phyloP scores from a whole-genome alignment of 2,113 vertebrate genomes.

The Mionectes macconnelli region DNA sequence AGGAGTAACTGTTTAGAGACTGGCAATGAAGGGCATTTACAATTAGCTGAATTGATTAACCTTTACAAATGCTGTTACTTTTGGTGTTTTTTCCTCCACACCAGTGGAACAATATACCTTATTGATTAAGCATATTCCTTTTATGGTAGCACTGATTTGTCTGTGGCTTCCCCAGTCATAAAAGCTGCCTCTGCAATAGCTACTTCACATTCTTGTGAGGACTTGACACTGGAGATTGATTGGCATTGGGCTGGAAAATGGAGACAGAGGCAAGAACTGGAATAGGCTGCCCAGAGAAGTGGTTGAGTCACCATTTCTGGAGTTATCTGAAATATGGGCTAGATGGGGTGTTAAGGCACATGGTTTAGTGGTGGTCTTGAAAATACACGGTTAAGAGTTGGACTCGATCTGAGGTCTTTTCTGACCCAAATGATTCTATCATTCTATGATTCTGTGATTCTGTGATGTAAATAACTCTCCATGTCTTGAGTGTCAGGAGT shows the following conservation, averaged over 20 bases:
- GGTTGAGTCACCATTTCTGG: too few relatives aligned
- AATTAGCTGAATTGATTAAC: constrained; percentile 82
- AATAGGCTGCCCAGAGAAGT: not conserved
- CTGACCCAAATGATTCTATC: not conserved
- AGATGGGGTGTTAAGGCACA: not conserved
- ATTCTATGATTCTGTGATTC: not conserved
- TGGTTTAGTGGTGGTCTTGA: not conserved
- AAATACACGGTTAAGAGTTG: not conserved
- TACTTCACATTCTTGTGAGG: not conserved
- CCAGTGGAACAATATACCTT: constrained; percentile 62
- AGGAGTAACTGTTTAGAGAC: constrained; percentile 61
- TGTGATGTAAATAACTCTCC: constrained; percentile 19
- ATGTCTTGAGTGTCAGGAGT: not conserved
- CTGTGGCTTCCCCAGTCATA: constrained; percentile 32
- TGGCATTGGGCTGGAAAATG: not conserved
- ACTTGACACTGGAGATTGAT: not conserved
- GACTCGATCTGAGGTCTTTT: not conserved
- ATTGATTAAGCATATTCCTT: constrained; percentile 73
- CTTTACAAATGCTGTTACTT: constrained; percentile 76
- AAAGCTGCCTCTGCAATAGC: not conserved
- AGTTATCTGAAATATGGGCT: not conserved
- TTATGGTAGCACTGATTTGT: constrained; percentile 46
- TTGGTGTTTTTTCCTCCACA: constrained; percentile 63
- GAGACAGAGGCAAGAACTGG: not conserved
- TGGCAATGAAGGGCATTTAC: constrained; percentile 73